phyloP scores from a whole-genome alignment of 2,888 invertebrate genomes.

The Horisme vitalbata region DNA sequence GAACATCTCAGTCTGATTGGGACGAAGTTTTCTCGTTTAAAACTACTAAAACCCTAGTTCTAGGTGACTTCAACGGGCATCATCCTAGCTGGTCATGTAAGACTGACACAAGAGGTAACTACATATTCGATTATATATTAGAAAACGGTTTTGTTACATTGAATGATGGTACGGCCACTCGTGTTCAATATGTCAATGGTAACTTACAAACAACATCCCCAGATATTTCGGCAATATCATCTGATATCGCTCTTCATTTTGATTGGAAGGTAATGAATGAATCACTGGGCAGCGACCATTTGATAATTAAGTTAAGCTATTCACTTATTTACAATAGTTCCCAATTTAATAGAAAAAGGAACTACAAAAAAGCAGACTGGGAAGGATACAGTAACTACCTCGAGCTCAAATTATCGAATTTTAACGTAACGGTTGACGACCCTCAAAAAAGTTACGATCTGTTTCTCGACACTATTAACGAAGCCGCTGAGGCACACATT shows the following conservation, averaged over 20 bases:
- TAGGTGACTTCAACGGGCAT: not conserved
- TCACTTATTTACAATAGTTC: not conserved
- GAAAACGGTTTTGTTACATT: not conserved
- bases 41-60: too few species aligned
- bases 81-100: not conserved
- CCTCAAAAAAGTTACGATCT: too few species aligned
- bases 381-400: too few species aligned
- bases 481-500: too few species aligned
- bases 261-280: conserved; percentile 22
- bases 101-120: not conserved
- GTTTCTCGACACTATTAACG: too few species aligned
- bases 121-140: not conserved
- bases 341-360: too few species aligned
- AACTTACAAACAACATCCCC: conserved; percentile 12
- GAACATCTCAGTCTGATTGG: too few species aligned
- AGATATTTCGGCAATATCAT: conserved; percentile 17
- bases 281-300: conserved; percentile 20
- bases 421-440: too few species aligned
- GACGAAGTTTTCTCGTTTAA: too few species aligned
- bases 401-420: too few species aligned
- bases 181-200: conserved; percentile 16
- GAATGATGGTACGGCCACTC: not conserved
- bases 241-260: conserved; percentile 17
- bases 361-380: too few species aligned
- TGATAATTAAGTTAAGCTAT: conserved; percentile 2